Conservation (phyloP, 2,888 invertebrate species). For the Hymenopus coronatus region DNA sequence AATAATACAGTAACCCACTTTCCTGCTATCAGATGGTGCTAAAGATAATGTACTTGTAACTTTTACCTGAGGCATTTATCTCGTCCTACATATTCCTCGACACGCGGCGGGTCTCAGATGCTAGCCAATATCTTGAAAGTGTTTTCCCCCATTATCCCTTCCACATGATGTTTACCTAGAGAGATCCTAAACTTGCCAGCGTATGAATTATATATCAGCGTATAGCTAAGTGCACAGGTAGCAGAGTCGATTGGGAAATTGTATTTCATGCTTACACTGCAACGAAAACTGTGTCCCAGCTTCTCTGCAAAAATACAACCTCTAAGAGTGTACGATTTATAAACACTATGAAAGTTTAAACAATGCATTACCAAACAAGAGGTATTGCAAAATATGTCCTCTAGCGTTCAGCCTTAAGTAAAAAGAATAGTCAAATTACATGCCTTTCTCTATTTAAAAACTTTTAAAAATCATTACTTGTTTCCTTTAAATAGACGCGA, state of each 20-base stretch:
- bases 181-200: background rate
- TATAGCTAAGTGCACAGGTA: background rate
- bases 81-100: background rate
- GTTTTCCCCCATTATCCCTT: background rate
- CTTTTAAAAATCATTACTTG: too few species aligned
- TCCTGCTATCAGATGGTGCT: background rate
- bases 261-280: background rate
- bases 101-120: background rate
- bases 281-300: background rate
- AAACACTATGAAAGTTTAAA: too few species aligned
- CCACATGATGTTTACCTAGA: background rate
- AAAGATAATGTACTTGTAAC: background rate
- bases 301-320: too few species aligned
- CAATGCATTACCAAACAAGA: too few species aligned
- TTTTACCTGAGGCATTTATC: background rate
- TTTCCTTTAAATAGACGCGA: too few species aligned
- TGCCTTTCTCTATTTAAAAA: too few species aligned
- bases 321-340: too few species aligned
- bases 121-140: slow-evolving; percentile 8
- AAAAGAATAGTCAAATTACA: too few species aligned
- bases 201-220: background rate
- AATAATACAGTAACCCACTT: background rate
- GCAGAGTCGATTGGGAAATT: background rate
- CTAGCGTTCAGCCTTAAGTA: too few species aligned
- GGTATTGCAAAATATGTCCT: too few species aligned